phyloP scores from a whole-genome alignment of 2,797 vertebrate genomes.

The Crenichthys baileyi region DNA sequence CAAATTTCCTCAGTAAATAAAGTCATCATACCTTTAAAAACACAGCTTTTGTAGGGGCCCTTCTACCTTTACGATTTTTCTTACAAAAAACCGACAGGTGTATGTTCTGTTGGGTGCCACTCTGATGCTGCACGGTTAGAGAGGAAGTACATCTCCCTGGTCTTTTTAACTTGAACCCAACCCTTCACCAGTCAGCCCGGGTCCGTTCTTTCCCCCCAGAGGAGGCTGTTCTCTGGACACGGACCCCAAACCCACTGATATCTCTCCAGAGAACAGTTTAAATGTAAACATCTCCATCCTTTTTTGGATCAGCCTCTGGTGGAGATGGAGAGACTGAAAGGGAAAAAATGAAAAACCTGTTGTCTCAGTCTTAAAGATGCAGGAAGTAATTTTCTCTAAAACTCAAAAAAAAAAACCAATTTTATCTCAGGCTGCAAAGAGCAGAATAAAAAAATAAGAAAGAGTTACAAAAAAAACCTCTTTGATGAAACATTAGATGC shows the following conservation, averaged over 20 bases:
- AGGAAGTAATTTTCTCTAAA: not conserved
- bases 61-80: slow-evolving; percentile 1
- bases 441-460: not conserved
- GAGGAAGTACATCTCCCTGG: accelerated
- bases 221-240: too few species aligned
- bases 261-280: not conserved
- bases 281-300: not conserved
- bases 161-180: not conserved
- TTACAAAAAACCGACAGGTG: not conserved
- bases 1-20: not conserved
- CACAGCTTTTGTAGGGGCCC: not conserved
- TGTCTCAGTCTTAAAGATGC: not conserved
- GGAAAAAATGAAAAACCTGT: accelerated
- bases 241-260: accelerated
- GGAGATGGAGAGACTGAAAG: not conserved
- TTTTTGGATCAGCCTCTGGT: not conserved
- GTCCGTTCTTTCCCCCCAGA: not conserved
- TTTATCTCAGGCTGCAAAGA: too few species aligned
- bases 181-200: not conserved
- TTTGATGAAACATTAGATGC: not conserved
- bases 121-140: slow-evolving; percentile 5
- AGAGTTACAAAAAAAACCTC: not conserved
- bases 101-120: not conserved
- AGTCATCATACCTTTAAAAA: not conserved
- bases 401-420: too few species aligned